Evolutionary conservation across 2,888 invertebrate genomes (phyloP).

Genomic region (Pterobdella sp.): DNA sequence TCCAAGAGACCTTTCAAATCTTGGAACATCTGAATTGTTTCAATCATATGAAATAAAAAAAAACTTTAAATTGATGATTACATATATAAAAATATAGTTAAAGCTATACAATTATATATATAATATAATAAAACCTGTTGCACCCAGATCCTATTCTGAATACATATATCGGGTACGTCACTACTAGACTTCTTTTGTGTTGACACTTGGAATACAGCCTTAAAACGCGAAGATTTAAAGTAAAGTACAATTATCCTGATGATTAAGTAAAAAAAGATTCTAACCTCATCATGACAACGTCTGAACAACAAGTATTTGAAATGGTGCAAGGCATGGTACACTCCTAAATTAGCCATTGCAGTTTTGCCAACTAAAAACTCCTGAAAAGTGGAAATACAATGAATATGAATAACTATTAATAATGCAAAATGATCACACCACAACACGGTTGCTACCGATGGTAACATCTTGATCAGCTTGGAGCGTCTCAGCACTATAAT

Average conservation of each 20-base stretch:
- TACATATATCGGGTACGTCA: conserved; percentile 45
- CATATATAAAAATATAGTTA: background rate
- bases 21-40: conserved; percentile 28
- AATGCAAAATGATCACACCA: background rate
- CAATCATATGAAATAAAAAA: background rate
- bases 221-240: too few species aligned
- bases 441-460: conserved; percentile 21
- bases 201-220: conserved; percentile 20
- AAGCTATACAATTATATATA: background rate
- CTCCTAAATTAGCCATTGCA: conserved; percentile 41
- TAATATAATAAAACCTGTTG: conserved; percentile 41
- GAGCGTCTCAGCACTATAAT: conserved; percentile 28
- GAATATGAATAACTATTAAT: background rate
- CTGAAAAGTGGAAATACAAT: conserved; percentile 6
- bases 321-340: conserved; percentile 46
- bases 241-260: too few species aligned
- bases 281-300: conserved; percentile 46
- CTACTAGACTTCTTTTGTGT: conserved; percentile 39
- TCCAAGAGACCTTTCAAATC: conserved; percentile 32
- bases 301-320: conserved; percentile 46
- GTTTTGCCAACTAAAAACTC: conserved; percentile 27
- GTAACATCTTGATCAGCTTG: conserved; percentile 8
- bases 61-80: background rate
- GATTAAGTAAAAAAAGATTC: too few species aligned
- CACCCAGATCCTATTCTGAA: conserved; percentile 48